A percentile compares a stretch with the other conserved stretches of the same genome.
Evolutionary conservation across 2,888 invertebrate genomes (phyloP).

Genomic region (Brachypalpus laphriformis): DNA sequence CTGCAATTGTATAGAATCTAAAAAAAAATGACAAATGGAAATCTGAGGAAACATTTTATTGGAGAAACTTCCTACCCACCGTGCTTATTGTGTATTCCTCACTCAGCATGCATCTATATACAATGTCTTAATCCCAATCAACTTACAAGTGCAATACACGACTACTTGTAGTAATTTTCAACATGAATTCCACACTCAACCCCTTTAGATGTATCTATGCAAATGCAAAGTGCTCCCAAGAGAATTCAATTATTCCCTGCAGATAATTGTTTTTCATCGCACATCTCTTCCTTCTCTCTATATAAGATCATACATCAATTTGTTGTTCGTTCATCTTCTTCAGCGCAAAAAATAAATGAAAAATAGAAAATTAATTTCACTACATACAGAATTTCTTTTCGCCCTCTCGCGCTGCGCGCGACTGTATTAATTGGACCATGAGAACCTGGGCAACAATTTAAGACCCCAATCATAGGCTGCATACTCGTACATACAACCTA

Average conservation of each 20-base stretch:
- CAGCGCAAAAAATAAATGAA: too few relatives aligned
- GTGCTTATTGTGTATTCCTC: too few relatives aligned
- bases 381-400: slow-evolving; percentile 52
- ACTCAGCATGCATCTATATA: too few relatives aligned
- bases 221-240: slow-evolving; percentile 30
- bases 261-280: slow-evolving; percentile 50
- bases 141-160: not conserved
- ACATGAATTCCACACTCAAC: not conserved
- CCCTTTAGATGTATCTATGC: slow-evolving; percentile 22
- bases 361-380: slow-evolving; percentile 45
- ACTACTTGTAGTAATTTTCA: not conserved
- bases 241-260: slow-evolving; percentile 35
- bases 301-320: slow-evolving; percentile 53
- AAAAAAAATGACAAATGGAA: too few relatives aligned
- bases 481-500: slow-evolving; percentile 9
- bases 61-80: too few relatives aligned
- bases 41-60: too few relatives aligned
- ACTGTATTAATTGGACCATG: slow-evolving; percentile 69
- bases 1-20: too few relatives aligned
- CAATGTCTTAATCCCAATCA: not conserved
- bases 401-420: slow-evolving; percentile 21
- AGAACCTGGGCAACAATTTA: slow-evolving; percentile 57
- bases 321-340: slow-evolving; percentile 60
- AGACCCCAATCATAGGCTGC: slow-evolving; percentile 45
- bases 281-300: slow-evolving; percentile 28